Base-by-base conservation (phyloP, 1,140 invertebrate genomes). In the Archivesica marissinica region DNA sequence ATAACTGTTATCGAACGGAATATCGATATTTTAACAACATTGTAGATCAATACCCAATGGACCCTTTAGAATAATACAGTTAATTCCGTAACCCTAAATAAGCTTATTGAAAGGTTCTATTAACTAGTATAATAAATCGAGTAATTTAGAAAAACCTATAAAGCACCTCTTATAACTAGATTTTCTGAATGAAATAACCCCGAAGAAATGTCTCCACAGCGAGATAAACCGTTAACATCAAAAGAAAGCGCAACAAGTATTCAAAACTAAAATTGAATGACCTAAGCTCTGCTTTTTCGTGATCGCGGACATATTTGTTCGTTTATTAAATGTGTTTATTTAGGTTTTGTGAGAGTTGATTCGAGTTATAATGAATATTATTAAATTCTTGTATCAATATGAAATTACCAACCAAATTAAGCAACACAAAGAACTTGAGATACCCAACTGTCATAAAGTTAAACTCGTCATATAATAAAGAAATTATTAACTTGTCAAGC, bases 1-100 rank as follows among this genome's bases (percentile, higher is more conserved):
- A 41, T 38, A 76, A 76, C 74, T 25, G 74, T 76, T 76, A 76
- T 76, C 35, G 30, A 59, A 76, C 74, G 52, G 50, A 72, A 50
- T 76, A 59, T 38, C 74, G 33, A 76, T 76, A 56, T 25, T 25
- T 56, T 52, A 76, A 76, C 74, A 76, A 50, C 52, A 25, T 52
- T 56, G 9, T 28, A 38, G 74, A 76, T 41, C 74, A 76, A 59
- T 59, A 76, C 50, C 28, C 38, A 44, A 72, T 72, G 13, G n/a
- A n/a, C n/a, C n/a, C n/a, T n/a, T n/a, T n/a, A n/a, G n/a, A n/a
- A n/a, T n/a, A n/a, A n/a, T n/a, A n/a, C n/a, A n/a, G n/a, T n/a
- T n/a, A n/a, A n/a, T n/a, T n/a, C n/a, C n/a, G n/a, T n/a, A n/a
- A n/a, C n/a, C n/a, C n/a, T n/a, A n/a, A n/a, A n/a, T n/a, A n/a